A percentile compares a stretch with the other conserved stretches of the same genome.
These are phyloP conservation scores for Sternarchorhynchus goeldii DNA, from an alignment of 2,797 vertebrate species.

Conservation along the genomic window DNA sequence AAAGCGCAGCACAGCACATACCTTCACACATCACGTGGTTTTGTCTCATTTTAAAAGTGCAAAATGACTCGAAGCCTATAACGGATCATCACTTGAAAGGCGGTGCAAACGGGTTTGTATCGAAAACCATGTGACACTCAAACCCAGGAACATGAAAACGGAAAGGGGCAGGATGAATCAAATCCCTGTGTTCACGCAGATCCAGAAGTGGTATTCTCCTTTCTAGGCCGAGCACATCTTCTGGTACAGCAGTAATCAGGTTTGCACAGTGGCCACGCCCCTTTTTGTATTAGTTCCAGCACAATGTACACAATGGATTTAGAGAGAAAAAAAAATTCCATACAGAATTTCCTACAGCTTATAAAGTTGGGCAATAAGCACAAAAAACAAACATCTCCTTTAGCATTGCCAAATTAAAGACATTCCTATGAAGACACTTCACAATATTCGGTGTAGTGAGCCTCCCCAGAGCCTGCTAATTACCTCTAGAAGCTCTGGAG, in stretches of 20 bases:
- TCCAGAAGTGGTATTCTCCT: slow-evolving; percentile 33
- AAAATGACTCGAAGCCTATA: not conserved
- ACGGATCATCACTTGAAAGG: not conserved
- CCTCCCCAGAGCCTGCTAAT: not conserved
- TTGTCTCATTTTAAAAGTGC: not conserved
- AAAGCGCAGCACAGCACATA: slow-evolving; percentile 1
- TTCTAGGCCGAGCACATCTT: slow-evolving; percentile 42
- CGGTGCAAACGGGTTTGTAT: not conserved
- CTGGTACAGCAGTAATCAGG: slow-evolving; percentile 41
- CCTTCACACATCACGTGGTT: not conserved
- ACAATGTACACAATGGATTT: not conserved
- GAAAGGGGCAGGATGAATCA: slow-evolving; percentile 20
- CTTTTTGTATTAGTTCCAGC: slow-evolving; percentile 9
- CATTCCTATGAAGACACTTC: not conserved
- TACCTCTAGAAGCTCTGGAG: slow-evolving; percentile 4
- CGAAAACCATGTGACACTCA: not conserved
- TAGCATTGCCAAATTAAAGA: not conserved
- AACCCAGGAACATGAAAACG: not conserved
- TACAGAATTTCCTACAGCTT: not conserved
- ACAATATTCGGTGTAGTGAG: slow-evolving; percentile 8
- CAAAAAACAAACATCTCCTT: not conserved
- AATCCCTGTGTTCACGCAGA: slow-evolving; percentile 43
- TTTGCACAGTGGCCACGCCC: slow-evolving; percentile 32
- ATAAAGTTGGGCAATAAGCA: too few relatives aligned
- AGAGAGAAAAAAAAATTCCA: not conserved